Base-by-base conservation (phyloP, 2,797 vertebrate genomes). In the Nasua narica region DNA sequence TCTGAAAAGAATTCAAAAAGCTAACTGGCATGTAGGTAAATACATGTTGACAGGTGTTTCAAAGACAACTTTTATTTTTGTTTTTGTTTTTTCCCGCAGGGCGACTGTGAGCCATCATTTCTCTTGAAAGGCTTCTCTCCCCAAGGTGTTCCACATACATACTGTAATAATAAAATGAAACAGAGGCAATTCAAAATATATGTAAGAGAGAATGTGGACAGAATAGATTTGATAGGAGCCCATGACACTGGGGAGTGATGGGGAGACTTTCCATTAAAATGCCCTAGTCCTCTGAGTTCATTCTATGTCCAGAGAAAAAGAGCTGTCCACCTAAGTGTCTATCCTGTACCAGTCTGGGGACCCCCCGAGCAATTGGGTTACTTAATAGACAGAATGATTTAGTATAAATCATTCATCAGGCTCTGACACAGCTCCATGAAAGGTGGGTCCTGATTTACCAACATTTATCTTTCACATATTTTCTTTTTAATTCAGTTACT, bases 1-100 rank as follows among this genome's bases (percentile, higher is more conserved):
- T 74, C 90, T 91, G 74, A 94, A 94, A 52, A 95, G 54, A 90
- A 86, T 88, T 86, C 72, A 74, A 92, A 84, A 87, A 62, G 90
- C 46, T 88, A 79, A 52, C 32, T 65, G 58, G 52, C 48, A 91
- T 12, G 1, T 13, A 58, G 40, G 69, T 81, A 90, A 95, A 86
- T 84, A 46, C 29, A 16, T n/a, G 14, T 65, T 95, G 92, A 87
- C 88, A 94, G 69, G 69, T 89, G 32, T 94, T 97, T 95, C 74
- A 91, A 95, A 92, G 65, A 83, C 16, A 87, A 69, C 32, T 84
- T 96, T 97, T 90, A 84, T 83, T 92, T 97, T 89, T 60, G 65
- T 70, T 95, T 56, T 92, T 84, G 40, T 85, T 79, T 91, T 78
- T 29, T 76, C 4, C 32, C 56, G 48, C 37, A 29, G 62, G 90